phyloP scores from a whole-genome alignment of 2,113 vertebrate genomes.

The Willisornis vidua region DNA sequence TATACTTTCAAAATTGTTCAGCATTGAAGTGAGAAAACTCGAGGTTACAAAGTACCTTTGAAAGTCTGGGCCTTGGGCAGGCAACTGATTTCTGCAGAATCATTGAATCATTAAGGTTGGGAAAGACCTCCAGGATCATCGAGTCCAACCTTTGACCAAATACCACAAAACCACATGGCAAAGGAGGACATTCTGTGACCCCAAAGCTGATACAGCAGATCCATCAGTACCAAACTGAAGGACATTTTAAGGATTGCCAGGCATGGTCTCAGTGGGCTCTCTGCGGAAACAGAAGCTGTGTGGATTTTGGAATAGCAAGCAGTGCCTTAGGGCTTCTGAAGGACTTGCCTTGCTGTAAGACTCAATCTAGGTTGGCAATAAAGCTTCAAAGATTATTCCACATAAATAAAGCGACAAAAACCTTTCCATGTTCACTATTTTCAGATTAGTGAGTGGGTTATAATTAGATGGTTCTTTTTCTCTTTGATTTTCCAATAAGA shows the following conservation, averaged over 20 bases:
- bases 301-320: neutral
- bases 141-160: neutral
- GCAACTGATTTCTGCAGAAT: neutral
- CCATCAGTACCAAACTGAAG: neutral
- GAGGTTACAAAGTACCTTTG: neutral
- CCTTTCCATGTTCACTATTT: neutral
- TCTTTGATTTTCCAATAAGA: conserved; percentile 75
- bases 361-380: neutral
- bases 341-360: neutral
- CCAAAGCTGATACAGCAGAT: neutral
- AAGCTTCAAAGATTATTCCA: neutral
- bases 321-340: neutral
- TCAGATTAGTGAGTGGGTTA: neutral
- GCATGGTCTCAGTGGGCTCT: neutral
- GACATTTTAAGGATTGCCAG: neutral
- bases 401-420: neutral
- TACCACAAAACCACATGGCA: neutral
- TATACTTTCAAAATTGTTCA: neutral
- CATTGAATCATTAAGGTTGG: neutral
- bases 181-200: neutral
- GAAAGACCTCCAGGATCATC: neutral
- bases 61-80: neutral
- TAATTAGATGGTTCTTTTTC: neutral
- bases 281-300: neutral
- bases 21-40: neutral